Base-by-base conservation (phyloP, 2,113 vertebrate species). In the Struthidea cinerea region DNA sequence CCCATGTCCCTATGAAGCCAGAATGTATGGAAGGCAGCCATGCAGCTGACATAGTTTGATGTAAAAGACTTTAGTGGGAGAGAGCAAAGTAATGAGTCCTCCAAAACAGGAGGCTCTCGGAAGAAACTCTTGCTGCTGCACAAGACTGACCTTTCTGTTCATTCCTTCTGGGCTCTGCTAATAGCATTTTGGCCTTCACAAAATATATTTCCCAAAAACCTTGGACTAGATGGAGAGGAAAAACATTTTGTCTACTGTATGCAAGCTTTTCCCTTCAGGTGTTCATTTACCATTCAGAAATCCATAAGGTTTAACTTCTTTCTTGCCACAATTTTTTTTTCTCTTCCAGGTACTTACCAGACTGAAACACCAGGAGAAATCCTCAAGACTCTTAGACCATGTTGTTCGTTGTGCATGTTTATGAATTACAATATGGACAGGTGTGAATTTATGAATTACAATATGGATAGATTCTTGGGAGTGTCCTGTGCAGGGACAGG, bases 11-110 rank as follows among this genome's bases (percentile, higher is more conserved):
- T 93, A 1, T 0, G 0, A 26, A 84, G 65, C n/a, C 81, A 84
- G 70, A 49, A 81, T 13, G 52, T 56, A 53, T 93, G 94, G 91
- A 97, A 82, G 70, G 65, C 70, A 85, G 94, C 94, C 91, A 87
- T 33, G 63, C 57, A 78, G 70, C 87, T 91, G 77, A 79, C 78
- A 64, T 2, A 7, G 21, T 7, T 82, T 89, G 81, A 89, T 91
- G 89, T 94, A 89, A 56, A 89, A 53, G 49, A 11, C 50, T 50
- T 28, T 10, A 28, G 32, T 39, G 8, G 4, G 21, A 64, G 32
- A 90, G 16, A 76, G 21, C 3, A 3, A 44, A 83, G 42, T 35
- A 84, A 50, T 53, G 26, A 81, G 23, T 79, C 59, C 55, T 91
- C 67, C 55, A 65, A 89, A 94, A 79, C 46, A 81, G 81, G 77